Base-by-base conservation (phyloP, 2,797 vertebrate genomes). In the Enteromius argenteus region DNA sequence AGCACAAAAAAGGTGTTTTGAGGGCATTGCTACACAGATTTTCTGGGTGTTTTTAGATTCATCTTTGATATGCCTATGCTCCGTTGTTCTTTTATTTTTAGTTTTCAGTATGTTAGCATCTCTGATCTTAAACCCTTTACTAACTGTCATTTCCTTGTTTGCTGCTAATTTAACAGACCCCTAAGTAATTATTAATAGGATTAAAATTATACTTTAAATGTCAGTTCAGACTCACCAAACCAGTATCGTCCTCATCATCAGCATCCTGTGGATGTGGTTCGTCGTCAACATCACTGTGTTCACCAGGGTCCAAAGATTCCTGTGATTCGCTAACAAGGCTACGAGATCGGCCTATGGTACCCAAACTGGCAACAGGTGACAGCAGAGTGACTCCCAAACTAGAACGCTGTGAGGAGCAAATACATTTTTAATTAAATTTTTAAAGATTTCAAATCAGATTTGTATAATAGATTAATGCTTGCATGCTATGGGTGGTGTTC, bases 221-320 rank as follows among this genome's bases (percentile, higher is more conserved):
- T 53, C 23, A 76, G 23, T 64, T 27, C 46, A 51, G 46, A 88
- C 92, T 90, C 86, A 98, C 97, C 93, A 96, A 91, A 86, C 95
- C 95, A 79, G 92, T 94, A 27, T 96, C 96, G 77, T 97, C 96
- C 86, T 97, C 96, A 87, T 97, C 96, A 81, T 97, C 96, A 51
- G 96, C 96, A 86, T 97, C 96, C 77, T 93, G 94, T 83, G 94
- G 96, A 86, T 97, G 96, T 0, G 85, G 86, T 86, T 94, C 92
- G 58, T 95, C 93, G 39, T 96, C 94, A 86, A 94, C 86, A 89
- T 96, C 96, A 0, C 97, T 96, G 81, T 96, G 95, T 89, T 96
- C 95, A 4, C 93, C 90, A 1, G 92, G 95, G 84, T 96, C 95
- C 85, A 95, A 86, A 32, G 96, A 94, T 67, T 96, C 95, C 82